Evolutionary conservation across 2,113 vertebrate species (phyloP).

Genomic region (Alexandromys fortis): DNA sequence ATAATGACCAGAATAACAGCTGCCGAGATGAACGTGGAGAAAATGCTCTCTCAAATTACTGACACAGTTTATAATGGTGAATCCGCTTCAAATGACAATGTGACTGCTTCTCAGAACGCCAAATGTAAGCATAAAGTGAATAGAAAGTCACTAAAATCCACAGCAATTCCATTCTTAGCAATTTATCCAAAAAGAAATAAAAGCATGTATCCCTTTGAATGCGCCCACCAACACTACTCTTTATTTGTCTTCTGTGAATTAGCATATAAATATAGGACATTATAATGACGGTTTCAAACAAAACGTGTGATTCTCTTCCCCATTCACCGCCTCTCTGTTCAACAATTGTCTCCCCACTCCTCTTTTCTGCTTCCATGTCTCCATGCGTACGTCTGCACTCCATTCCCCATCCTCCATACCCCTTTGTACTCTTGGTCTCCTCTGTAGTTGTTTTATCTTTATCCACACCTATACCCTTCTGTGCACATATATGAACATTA

Average conservation of each 20-base stretch:
- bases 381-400: neutral
- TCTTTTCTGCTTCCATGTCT: neutral
- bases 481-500: no score
- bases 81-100: neutral
- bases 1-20: neutral
- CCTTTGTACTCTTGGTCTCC: no score
- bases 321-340: neutral
- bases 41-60: neutral
- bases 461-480: neutral
- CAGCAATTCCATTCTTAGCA: neutral
- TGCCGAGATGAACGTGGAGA: no score
- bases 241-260: neutral
- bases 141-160: neutral
- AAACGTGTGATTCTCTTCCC: neutral
- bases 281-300: neutral
- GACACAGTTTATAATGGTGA: neutral
- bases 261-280: neutral
- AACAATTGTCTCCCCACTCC: neutral
- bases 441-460: neutral
- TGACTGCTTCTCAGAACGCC: neutral
- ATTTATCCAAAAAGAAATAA: constrained; percentile 2
- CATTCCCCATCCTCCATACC: neutral
- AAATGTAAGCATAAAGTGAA: neutral
- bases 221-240: neutral
- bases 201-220: neutral